Base-by-base conservation (phyloP, 2,888 invertebrate genomes). In the Sesia bembeciformis region DNA sequence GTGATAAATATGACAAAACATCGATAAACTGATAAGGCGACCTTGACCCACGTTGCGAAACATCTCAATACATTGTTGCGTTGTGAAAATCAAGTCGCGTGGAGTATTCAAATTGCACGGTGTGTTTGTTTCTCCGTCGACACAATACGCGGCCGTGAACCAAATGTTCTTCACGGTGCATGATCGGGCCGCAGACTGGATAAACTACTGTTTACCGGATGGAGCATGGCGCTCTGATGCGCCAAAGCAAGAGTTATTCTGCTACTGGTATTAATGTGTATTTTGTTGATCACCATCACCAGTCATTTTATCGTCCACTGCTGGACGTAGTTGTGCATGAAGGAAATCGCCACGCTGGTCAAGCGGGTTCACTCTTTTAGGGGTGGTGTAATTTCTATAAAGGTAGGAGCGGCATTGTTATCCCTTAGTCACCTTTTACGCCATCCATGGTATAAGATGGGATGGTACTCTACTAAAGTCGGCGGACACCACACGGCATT, bases 111-210 rank as follows among this genome's bases (percentile, higher is more conserved):
- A 54, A 62, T 67, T 64, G 54, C 64, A 60, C 62, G 59, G 62
- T 60, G 58, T 57, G 55, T 64, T 58, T 59, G 57, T 56, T 60
- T 58, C 46, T 56, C 50, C 43, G 52, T 38, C 53, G 49, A 41
- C 39, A 46, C 46, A 7, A 62, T 60, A 46, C 58, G 62, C 70
- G 81, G 72, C 86, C 86, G 69, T 85, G 85, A 84, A 81, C 84
- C 65, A 76, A 77, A 79, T 79, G 78, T 77, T 76, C 74, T 85
- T 83, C 84, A 84, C 78, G 86, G 77, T 79, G 60, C 54, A 58
- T 75, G 74, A 59, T 60, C 70, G 57, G 62, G 61, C 38, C 53
- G 52, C 8, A 8, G n/a, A 8, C 7, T 46, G 46, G 23, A 46
- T 6, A 46, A 46, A 46, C 46, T 46, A 46, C 46, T 46, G 46